A percentile compares a stretch with the other conserved stretches of the same genome.
Conservation (phyloP, 1,140 invertebrate species). For the Drosophila serrata region DNA sequence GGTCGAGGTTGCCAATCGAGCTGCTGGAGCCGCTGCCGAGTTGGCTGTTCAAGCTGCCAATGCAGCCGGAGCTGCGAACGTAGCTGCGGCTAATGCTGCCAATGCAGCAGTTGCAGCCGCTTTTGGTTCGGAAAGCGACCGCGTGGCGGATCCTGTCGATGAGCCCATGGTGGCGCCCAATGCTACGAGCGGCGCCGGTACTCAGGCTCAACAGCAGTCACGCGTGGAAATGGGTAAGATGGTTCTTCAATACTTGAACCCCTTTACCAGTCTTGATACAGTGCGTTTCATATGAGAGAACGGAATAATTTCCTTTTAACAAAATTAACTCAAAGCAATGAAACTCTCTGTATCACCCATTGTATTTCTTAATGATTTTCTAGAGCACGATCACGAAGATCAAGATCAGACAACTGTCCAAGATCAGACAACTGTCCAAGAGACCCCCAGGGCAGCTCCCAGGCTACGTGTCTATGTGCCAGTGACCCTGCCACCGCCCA, state of each 20-base stretch:
- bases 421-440: conserved; percentile 36
- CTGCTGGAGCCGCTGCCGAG: conserved; percentile 24
- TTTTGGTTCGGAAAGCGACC: conserved; percentile 52
- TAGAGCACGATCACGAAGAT: conserved; percentile 59
- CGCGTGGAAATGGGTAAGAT: conserved; percentile 52
- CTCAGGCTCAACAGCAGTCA: conserved; percentile 23
- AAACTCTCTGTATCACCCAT: neutral
- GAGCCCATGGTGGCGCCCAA: conserved; percentile 66
- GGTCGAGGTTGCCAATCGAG: conserved; percentile 21
- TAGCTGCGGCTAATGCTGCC: conserved; percentile 27
- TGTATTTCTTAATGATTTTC: conserved; percentile 46
- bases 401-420: conserved; percentile 27
- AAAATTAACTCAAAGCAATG: neutral
- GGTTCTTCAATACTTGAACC: too few species aligned
- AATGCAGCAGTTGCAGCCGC: conserved; percentile 62
- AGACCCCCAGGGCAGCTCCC: conserved; percentile 33
- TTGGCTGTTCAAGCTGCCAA: conserved; percentile 25
- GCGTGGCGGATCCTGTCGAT: conserved; percentile 74
- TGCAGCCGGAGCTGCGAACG: conserved; percentile 55
- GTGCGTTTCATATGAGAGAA: neutral
- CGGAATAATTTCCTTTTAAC: neutral
- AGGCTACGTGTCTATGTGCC: conserved; percentile 72
- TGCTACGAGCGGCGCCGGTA: neutral
- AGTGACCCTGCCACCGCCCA: conserved; percentile 61
- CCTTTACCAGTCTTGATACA: neutral